Evolutionary conservation across 2,888 invertebrate genomes (phyloP), one percentile per base, ranked within the genome.

Genomic region (Epirrhoe tristata): DNA sequence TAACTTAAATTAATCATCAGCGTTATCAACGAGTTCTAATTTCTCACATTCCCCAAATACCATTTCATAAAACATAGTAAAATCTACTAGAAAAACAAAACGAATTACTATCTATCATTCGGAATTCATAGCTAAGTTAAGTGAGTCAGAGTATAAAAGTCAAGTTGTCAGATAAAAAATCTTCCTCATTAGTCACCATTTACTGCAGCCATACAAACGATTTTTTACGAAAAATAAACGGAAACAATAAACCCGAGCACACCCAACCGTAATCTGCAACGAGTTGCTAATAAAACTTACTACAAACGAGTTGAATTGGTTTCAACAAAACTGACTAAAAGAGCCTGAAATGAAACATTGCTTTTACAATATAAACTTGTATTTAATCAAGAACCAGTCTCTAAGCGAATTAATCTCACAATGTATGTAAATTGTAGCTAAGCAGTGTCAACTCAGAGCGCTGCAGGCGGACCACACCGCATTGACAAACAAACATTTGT

Each of bases 401-500:
- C 67, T 72, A 57, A 64, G 39, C 57, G 17, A 71, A 66, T 68
- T 69, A 63, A 63, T 69, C 58, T 66, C 69, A 48, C 64, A 68
- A 73, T 73, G 67, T 68, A 71, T 67, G 69, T 62, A 66, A 69
- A 70, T 70, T 72, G 69, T 59, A 71, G 70, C 58, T 63, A 59
- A 70, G 36, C 58, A 53, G 53, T 51, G 69, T 60, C 58, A 66
- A 64, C 64, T 61, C n/a, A 12, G 63, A 53, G 53, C 57, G 36
- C 32, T 17, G 66, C 59, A 52, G 58, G 48, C 58, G 32, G 52
- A 39, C 62, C 16, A 7, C 14, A 7, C 6, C 48, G 12, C 14
- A 14, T 43, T 43, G 12, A 12, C 4, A 43, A 12, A 12, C 12
- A 24, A 24, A 8, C 39, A 43, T 12, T 43, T 12, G 39, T 43